Percentiles rank a stretch among this genome's conserved stretches.
Conservation (phyloP, 2,888 invertebrate species). For the Drepanosiphum platanoidis region DNA sequence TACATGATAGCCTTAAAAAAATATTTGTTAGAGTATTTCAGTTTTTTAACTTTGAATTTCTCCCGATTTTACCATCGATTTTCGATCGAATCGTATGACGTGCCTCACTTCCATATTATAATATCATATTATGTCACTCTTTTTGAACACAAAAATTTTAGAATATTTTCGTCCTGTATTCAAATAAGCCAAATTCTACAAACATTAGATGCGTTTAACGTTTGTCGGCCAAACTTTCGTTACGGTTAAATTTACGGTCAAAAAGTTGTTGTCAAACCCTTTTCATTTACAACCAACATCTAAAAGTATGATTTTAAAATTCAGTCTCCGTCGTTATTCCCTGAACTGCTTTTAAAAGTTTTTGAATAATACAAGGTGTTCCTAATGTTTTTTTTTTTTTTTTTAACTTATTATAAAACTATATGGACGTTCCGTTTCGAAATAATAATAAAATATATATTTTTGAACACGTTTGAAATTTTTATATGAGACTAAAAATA, state of each 20-base stretch:
- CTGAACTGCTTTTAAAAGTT: constrained; percentile 29
- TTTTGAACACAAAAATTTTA: background rate
- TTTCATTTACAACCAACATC: constrained; percentile 29
- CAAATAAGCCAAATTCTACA: constrained; percentile 2
- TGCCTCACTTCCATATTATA: background rate
- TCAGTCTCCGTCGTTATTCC: constrained; percentile 17
- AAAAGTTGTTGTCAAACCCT: constrained; percentile 50
- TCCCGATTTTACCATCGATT: background rate
- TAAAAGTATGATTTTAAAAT: constrained; percentile 49
- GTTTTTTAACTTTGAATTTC: background rate
- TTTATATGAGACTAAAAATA: background rate
- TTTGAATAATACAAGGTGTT: constrained; percentile 36
- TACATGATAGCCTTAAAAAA: too few relatives aligned
- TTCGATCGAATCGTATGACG: background rate
- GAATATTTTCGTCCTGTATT: background rate
- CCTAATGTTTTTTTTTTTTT: background rate
- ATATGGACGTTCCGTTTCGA: background rate
- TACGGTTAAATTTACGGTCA: constrained; percentile 37
- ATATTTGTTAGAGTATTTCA: too few relatives aligned
- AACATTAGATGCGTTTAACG: constrained; percentile 34
- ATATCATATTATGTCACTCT: too few relatives aligned
- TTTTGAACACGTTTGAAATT: background rate
- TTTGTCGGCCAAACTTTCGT: constrained; percentile 39
- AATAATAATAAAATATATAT: background rate
- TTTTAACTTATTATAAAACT: background rate